These are phyloP conservation scores for Acropora yongei DNA, from an alignment of 64 coral and sea anemone species.

Conservation along the genomic window DNA sequence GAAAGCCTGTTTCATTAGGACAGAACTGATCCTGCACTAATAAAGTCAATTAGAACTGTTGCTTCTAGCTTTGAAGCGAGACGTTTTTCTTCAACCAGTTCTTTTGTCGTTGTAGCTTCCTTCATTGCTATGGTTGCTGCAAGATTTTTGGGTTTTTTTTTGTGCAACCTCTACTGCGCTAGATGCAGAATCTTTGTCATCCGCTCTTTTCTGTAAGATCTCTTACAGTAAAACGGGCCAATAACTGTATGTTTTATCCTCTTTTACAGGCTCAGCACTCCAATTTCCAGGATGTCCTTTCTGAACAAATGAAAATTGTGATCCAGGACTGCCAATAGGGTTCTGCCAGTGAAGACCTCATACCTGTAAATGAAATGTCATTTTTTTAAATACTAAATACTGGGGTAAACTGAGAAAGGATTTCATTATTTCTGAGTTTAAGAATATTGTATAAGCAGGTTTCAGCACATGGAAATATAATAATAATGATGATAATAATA, in stretches of 20 bases:
- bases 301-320: slow-evolving; percentile 36
- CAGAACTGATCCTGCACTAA: slow-evolving; percentile 4
- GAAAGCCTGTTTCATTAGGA: not conserved
- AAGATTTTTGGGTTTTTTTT: not conserved
- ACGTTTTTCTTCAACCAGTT: slow-evolving; percentile 20
- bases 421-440: not conserved
- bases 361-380: not conserved
- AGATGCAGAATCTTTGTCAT: not conserved
- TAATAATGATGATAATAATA: not conserved
- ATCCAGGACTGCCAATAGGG: slow-evolving; percentile 15
- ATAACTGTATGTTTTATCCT: slow-evolving; percentile 17
- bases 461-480: not conserved
- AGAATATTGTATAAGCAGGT: not conserved
- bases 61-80: slow-evolving; percentile 1
- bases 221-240: slow-evolving; percentile 27
- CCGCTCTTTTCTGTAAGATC: slow-evolving; percentile 1
- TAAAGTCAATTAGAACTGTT: slow-evolving; percentile 5
- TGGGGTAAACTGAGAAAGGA: not conserved
- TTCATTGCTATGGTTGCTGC: slow-evolving; percentile 48
- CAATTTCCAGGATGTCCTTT: not conserved
- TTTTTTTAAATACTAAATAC: not conserved
- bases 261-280: not conserved
- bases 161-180: not conserved
- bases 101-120: slow-evolving; percentile 12
- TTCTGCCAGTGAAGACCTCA: not conserved